Evolutionary conservation across 2,797 vertebrate genomes (phyloP).

Genomic region (Sphenodon punctatus): DNA sequence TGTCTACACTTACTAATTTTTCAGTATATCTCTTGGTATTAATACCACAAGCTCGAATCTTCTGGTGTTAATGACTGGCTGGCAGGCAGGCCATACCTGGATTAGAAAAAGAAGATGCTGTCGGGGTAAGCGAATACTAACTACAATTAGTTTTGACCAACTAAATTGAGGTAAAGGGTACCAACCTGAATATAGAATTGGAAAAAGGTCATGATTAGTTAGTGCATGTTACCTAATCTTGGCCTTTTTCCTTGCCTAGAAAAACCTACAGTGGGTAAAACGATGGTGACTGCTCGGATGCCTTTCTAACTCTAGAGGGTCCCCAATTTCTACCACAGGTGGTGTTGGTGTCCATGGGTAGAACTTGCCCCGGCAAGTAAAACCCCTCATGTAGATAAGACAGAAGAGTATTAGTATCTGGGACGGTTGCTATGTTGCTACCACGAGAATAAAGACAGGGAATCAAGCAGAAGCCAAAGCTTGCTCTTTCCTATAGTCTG

Average conservation of each 20-base stretch:
- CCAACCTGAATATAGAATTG: constrained; percentile 14
- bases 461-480: too few relatives aligned
- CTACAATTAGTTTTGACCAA: neutral
- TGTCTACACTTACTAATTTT: constrained; percentile 29
- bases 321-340: neutral
- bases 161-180: constrained; percentile 29
- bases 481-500: too few relatives aligned
- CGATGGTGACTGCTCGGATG: neutral
- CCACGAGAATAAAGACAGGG: neutral
- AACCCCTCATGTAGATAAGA: neutral
- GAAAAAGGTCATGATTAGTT: constrained; percentile 30
- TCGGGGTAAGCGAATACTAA: too few relatives aligned
- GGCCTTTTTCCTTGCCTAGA: constrained; percentile 32
- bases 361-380: constrained; percentile 23
- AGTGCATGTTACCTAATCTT: constrained; percentile 32
- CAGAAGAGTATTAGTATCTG: neutral
- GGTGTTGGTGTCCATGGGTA: neutral
- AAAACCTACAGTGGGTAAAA: constrained; percentile 11
- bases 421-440: neutral
- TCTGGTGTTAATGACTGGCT: neutral
- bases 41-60: constrained; percentile 1
- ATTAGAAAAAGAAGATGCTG: neutral
- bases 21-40: constrained; percentile 25
- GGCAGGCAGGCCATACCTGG: constrained; percentile 8
- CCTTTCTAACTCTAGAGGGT: neutral